Percentiles rank a stretch among this genome's conserved stretches.
Conservation (phyloP, 2,113 vertebrate genomes). For the Rhabdornis inornatus region DNA sequence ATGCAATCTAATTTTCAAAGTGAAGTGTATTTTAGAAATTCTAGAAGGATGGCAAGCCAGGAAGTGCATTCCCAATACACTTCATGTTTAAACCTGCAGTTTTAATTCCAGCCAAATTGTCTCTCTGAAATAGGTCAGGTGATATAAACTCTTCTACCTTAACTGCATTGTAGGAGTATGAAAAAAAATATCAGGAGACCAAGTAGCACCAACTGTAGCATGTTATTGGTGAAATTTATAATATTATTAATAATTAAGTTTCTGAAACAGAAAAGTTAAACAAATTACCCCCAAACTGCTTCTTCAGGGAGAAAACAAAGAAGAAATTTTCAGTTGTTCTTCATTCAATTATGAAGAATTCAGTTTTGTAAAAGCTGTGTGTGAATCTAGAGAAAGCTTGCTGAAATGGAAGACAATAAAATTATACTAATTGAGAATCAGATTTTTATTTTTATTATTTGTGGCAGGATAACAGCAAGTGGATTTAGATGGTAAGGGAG, state of each 20-base stretch:
- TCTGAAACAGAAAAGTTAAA: background rate
- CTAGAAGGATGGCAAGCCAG: background rate
- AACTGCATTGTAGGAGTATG: background rate
- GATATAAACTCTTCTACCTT: background rate
- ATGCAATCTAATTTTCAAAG: background rate
- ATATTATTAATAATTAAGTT: background rate
- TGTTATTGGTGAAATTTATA: background rate
- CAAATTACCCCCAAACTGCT: background rate
- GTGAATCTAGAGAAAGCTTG: background rate
- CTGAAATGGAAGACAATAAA: background rate
- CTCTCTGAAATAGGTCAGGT: background rate
- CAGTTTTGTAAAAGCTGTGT: background rate
- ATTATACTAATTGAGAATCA: background rate
- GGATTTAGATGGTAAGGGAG: background rate
- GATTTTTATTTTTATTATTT: background rate
- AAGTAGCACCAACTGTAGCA: background rate
- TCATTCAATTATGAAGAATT: background rate
- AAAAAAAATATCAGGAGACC: background rate
- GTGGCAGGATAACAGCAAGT: background rate
- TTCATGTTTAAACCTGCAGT: background rate
- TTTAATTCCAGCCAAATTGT: background rate
- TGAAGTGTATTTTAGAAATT: background rate
- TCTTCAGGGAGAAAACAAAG: background rate
- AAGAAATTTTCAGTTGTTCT: background rate
- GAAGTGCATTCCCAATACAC: background rate